Evolutionary conservation across 2,888 invertebrate species (phyloP), one percentile per base, ranked within the genome.

Genomic region (Erannis defoliaria): DNA sequence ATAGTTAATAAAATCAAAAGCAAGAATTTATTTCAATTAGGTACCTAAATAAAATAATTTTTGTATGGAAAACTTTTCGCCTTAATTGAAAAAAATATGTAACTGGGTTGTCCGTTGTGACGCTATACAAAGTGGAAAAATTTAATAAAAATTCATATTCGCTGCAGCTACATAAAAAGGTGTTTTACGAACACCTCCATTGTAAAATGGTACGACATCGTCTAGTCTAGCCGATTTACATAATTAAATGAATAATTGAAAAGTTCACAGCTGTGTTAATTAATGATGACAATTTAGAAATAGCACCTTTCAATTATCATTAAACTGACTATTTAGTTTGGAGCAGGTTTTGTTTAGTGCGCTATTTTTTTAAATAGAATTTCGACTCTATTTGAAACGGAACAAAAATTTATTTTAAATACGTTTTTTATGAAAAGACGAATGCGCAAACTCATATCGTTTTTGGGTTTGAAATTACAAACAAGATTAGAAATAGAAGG

Each of bases 31-130:
- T 26, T 26, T 26, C 26, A 6, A 6, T 26, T 26, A 1, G 26
- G n/a, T n/a, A n/a, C n/a, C n/a, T n/a, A n/a, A n/a, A n/a, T n/a
- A n/a, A n/a, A n/a, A n/a, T n/a, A n/a, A n/a, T 26, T 26, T 26
- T 26, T 26, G 26, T 26, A 26, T 26, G 26, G 26, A 26, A 26
- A 26, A 1, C 0, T 26, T 26, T 26, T 26, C 4, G 8, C 26
- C 26, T 26, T 26, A 26, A 26, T 0, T 8, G 5, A 37, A 16
- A 37, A 16, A 43, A 29, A 19, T 45, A 58, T 50, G 45, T 19
- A 58, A 45, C 45, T 45, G 35, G 51, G 29, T 21, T 29, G 14
- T 14, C 18, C 26, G 46, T 29, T 38, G 49, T 46, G 46, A 14
- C 33, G 6, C 14, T 55, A 48, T 55, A 9, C 35, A 26, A 40